Percentiles rank a stretch among this genome's conserved stretches.
phyloP scores from a whole-genome alignment of 2,888 invertebrate species.

The Eucriotettix oculatus region DNA sequence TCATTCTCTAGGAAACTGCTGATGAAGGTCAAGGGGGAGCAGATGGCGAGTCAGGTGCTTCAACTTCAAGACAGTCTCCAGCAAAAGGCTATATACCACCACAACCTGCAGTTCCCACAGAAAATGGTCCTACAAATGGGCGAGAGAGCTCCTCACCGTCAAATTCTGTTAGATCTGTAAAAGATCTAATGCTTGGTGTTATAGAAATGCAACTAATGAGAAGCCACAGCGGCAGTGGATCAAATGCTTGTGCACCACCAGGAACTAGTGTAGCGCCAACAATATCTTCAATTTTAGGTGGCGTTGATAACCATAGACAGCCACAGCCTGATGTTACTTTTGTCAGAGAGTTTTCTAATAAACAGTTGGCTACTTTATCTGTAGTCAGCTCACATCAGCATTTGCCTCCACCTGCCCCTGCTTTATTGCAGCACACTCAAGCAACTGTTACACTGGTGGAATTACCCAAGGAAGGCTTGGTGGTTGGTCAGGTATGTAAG shows the following conservation, averaged over 20 bases:
- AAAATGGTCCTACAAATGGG: conserved; percentile 7
- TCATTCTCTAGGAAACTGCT: conserved; percentile 47
- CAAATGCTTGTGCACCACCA: conserved; percentile 22
- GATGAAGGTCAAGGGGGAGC: conserved; percentile 55
- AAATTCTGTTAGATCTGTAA: conserved; percentile 40
- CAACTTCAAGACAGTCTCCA: conserved; percentile 17
- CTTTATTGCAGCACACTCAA: conserved; percentile 35
- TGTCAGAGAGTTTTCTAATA: conserved; percentile 24
- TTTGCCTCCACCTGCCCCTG: conserved; percentile 17
- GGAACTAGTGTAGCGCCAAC: conserved; percentile 30
- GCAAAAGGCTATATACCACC: conserved; percentile 13
- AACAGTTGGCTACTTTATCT: conserved; percentile 43
- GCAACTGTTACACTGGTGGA: conserved; percentile 46
- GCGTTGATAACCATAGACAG: conserved; percentile 24
- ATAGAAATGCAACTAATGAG: conserved; percentile 67
- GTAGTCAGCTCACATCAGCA: conserved; percentile 34
- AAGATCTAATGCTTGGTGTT: conserved; percentile 66
- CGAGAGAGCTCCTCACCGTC: conserved; percentile 31
- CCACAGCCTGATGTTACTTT: conserved; percentile 22
- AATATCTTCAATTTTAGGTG: conserved; percentile 40
- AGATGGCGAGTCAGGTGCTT: conserved; percentile 17
- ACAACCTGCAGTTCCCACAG: conserved; percentile 17
- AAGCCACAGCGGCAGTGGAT: conserved; percentile 27
- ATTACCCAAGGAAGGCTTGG: conserved; percentile 45
- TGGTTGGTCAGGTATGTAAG: conserved; percentile 36